A percentile compares a stretch with the other conserved stretches of the same genome.
phyloP scores from a whole-genome alignment of 2,113 vertebrate species.

The Baryphthengus martii region DNA sequence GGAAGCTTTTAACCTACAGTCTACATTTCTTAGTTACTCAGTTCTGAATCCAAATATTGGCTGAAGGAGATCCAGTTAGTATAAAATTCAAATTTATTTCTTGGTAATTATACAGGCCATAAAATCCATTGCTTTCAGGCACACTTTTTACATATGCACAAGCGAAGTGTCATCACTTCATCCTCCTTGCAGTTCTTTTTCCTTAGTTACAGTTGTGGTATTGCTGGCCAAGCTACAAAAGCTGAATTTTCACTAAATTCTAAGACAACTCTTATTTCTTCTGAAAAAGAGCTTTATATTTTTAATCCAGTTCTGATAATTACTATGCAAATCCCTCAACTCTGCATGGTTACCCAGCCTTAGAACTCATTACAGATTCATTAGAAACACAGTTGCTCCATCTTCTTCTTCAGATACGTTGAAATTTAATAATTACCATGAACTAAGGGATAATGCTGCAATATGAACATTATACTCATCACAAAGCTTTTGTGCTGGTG shows the following conservation, averaged over 20 bases:
- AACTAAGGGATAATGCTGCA: neutral
- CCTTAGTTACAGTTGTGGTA: neutral
- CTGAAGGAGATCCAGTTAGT: neutral
- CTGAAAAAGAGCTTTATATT: neutral
- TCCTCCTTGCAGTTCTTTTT: neutral
- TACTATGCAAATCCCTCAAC: constrained; percentile 41
- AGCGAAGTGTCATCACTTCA: neutral
- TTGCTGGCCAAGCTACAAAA: neutral
- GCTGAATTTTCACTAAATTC: neutral
- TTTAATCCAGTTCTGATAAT: constrained; percentile 1
- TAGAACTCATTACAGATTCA: constrained; percentile 61
- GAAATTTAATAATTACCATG: constrained; percentile 33
- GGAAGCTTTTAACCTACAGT: neutral
- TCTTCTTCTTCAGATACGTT: constrained; percentile 30
- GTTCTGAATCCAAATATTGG: neutral
- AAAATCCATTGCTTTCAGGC: neutral
- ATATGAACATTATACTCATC: constrained; percentile 2
- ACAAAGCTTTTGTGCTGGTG: constrained; percentile 14
- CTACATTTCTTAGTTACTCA: neutral
- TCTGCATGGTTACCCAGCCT: constrained; percentile 14
- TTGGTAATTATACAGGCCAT: neutral
- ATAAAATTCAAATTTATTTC: neutral
- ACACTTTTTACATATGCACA: neutral
- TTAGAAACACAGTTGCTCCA: constrained; percentile 47
- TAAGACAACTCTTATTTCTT: neutral